Percentiles rank a stretch among this genome's conserved stretches.
These are phyloP conservation scores for Andrena minutula DNA, from an alignment of 2,888 invertebrate genomes.

Conservation along the genomic window DNA sequence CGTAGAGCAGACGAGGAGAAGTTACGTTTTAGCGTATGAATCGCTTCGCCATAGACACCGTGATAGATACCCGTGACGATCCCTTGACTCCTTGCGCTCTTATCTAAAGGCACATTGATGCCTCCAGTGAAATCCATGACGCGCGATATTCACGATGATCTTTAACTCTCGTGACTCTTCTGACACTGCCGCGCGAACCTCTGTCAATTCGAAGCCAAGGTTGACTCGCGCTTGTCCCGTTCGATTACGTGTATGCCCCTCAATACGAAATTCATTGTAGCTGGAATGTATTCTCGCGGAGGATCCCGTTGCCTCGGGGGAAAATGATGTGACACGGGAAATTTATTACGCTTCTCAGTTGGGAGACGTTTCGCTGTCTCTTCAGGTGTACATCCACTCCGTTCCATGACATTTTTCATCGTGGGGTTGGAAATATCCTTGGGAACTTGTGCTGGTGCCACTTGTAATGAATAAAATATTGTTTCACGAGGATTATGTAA, in stretches of 20 bases:
- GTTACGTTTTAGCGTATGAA: constrained; percentile 33
- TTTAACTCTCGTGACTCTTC: constrained; percentile 35
- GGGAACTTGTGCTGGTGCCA: not conserved
- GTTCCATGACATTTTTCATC: not conserved
- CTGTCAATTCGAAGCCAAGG: constrained; percentile 45
- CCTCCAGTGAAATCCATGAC: constrained; percentile 37
- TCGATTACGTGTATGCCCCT: constrained; percentile 36
- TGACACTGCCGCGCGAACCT: constrained; percentile 30
- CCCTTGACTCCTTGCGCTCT: constrained; percentile 22
- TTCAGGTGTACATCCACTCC: not conserved
- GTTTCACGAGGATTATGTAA: not conserved
- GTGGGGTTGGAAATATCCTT: not conserved
- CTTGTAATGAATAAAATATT: not conserved
- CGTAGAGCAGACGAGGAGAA: not conserved
- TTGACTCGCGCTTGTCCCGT: constrained; percentile 30
- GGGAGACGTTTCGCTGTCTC: not conserved
- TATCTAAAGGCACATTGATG: constrained; percentile 30
- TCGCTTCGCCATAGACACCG: constrained; percentile 10
- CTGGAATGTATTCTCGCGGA: not conserved
- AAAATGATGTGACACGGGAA: constrained; percentile 7
- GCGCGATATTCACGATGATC: constrained; percentile 44
- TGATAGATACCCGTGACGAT: constrained; percentile 51
- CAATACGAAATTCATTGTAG: constrained; percentile 14
- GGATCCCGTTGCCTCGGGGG: not conserved
- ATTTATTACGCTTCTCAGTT: constrained; percentile 30